Percentiles rank a stretch among this genome's conserved stretches.
These are phyloP conservation scores for Neelides folsomi DNA, from an alignment of 2,888 invertebrate species.

Conservation along the genomic window DNA sequence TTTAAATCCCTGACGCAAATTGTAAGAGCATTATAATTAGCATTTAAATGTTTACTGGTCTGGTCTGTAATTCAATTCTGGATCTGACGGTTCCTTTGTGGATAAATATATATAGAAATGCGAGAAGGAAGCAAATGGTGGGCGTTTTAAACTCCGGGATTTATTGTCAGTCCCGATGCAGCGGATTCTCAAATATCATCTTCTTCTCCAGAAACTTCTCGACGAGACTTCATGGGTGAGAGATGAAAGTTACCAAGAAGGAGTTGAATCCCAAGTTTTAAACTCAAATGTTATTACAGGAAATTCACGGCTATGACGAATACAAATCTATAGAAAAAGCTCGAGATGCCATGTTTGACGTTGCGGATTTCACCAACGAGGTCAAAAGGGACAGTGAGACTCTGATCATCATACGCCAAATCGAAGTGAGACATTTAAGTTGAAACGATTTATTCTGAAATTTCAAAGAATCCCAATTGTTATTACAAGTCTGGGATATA, in stretches of 20 bases:
- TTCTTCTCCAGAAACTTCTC: slow-evolving; percentile 75
- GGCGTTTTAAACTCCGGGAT: slow-evolving; percentile 85
- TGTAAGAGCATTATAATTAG: neutral
- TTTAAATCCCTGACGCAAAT: neutral
- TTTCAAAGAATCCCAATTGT: too few species aligned
- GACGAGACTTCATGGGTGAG: slow-evolving; percentile 65
- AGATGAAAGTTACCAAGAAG: neutral
- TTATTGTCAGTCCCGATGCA: slow-evolving; percentile 97
- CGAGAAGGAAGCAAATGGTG: slow-evolving; percentile 85
- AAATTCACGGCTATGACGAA: slow-evolving; percentile 29
- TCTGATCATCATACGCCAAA: slow-evolving; percentile 72
- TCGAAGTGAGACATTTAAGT: slow-evolving; percentile 49
- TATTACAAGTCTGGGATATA: too few species aligned
- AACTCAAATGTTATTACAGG: slow-evolving; percentile 8
- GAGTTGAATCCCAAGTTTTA: neutral
- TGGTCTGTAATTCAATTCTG: neutral
- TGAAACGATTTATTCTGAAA: too few species aligned
- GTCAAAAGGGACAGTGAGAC: slow-evolving; percentile 93
- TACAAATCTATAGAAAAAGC: slow-evolving; percentile 42
- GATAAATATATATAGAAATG: slow-evolving; percentile 58
- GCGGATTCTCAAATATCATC: slow-evolving; percentile 90
- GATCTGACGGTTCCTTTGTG: neutral
- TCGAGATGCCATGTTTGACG: slow-evolving; percentile 89
- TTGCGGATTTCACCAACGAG: slow-evolving; percentile 94
- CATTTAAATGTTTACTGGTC: slow-evolving; percentile 1